Conservation (phyloP, 2,113 vertebrate species). For the Brachionichthys hirsutus region DNA sequence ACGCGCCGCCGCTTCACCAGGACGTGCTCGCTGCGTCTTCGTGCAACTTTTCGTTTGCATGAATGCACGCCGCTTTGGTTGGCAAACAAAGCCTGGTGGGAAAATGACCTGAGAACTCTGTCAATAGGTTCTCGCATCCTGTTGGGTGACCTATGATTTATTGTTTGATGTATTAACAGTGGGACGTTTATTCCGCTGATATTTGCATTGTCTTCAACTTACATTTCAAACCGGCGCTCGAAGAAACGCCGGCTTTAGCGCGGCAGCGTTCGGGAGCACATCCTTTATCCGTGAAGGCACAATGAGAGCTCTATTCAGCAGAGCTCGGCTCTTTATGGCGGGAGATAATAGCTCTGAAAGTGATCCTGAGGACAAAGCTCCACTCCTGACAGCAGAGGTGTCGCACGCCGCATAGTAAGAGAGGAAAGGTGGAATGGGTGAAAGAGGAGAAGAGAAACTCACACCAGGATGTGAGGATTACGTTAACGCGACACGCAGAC, state of each 20-base stretch:
- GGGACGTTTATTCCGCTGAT: background rate
- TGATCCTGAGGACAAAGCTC: conserved; percentile 61
- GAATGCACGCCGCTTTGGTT: conserved; percentile 7
- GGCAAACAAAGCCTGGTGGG: conserved; percentile 48
- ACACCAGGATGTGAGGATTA: conserved; percentile 25
- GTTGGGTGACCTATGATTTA: conserved; percentile 21
- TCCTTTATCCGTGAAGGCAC: conserved; percentile 49
- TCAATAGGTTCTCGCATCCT: conserved; percentile 40
- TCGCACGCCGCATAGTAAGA: conserved; percentile 45
- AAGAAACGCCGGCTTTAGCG: too few relatives aligned
- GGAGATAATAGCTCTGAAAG: conserved; percentile 63
- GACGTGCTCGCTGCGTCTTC: conserved; percentile 40
- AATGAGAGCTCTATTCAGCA: conserved; percentile 49
- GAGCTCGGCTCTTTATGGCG: conserved; percentile 61
- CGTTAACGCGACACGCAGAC: conserved; percentile 35
- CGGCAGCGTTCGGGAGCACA: conserved; percentile 12
- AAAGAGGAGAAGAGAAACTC: conserved; percentile 13
- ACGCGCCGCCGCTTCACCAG: conserved; percentile 50
- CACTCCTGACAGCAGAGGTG: conserved; percentile 52
- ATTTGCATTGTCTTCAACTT: background rate
- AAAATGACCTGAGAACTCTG: conserved; percentile 17
- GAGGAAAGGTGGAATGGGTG: conserved; percentile 26
- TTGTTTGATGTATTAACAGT: conserved; percentile 15
- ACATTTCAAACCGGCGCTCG: background rate
- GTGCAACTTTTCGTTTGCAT: conserved; percentile 3